Evolutionary conservation across 2,113 vertebrate genomes (phyloP), one percentile per base, ranked within the genome.

Genomic region (Gymnogyps californianus): DNA sequence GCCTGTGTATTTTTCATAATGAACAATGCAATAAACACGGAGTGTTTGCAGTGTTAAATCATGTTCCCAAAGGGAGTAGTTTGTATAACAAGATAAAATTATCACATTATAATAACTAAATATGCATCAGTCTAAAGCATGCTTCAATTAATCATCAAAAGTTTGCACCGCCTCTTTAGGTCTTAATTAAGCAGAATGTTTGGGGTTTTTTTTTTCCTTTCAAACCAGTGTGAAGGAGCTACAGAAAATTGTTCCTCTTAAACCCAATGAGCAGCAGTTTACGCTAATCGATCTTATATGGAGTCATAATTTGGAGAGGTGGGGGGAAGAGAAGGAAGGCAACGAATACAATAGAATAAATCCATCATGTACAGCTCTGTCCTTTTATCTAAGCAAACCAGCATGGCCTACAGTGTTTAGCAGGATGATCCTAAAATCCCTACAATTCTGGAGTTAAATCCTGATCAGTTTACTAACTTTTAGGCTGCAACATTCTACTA

Each of bases 101-200:
- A 98, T 98, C 98, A 98, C 97, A 98, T 98, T 98, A 97, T 98
- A 98, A 98, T 98, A 98, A 98, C 97, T 97, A 98, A 97, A 98
- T 98, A 98, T 98, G 98, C 97, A 98, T 98, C 97, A 98, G 94
- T 97, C 97, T 90, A 98, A 94, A 95, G 95, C 96, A 97, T 98
- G 97, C 97, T 98, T 98, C 98, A 98, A 98, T 99, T 99, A 99
- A 98, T 98, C 98, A 98, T 97, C 98, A 98, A 97, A 98, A 98
- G 95, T 98, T 92, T 97, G 78, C 79, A 96, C 98, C 95, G 95
- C 97, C 97, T 98, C 97, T 98, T 98, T 97, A 98, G 97, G 93
- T 98, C 97, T 98, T 97, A 98, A 98, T 98, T 98, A 98, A 97
- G 79, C 95, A 97, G 94, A 98, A 96, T 97, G 92, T 96, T 98